Evolutionary conservation across 2,888 invertebrate species (phyloP).

Genomic region (Athetis lepigone): DNA sequence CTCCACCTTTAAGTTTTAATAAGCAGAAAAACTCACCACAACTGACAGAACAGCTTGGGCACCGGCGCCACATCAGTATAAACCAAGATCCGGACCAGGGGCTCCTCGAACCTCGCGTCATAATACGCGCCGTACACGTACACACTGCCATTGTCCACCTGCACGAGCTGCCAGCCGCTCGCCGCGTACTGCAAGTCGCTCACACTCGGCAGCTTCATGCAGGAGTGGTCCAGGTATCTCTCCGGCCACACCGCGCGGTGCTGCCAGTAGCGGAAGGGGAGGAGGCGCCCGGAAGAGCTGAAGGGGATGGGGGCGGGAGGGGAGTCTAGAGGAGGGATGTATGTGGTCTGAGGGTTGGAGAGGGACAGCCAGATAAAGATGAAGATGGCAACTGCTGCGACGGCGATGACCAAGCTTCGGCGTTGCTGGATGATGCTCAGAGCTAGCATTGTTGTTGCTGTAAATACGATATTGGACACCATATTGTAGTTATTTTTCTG

Average conservation of each 20-base stretch:
- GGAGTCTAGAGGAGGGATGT: not conserved
- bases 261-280: constrained; percentile 39
- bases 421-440: not conserved
- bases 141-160: constrained; percentile 21
- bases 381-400: not conserved
- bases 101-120: constrained; percentile 36
- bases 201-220: constrained; percentile 22
- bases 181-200: constrained; percentile 27
- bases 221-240: constrained; percentile 28
- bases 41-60: constrained; percentile 37
- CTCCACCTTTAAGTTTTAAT: too few species aligned
- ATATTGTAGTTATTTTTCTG: too few species aligned
- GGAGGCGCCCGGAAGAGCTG: constrained; percentile 6
- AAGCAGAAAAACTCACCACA: constrained; percentile 31
- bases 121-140: constrained; percentile 51
- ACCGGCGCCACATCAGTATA: constrained; percentile 41
- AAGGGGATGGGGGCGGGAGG: not conserved
- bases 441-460: not conserved
- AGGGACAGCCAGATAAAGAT: not conserved
- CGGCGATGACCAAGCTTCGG: not conserved
- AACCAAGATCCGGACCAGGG: constrained; percentile 40
- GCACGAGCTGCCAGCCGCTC: constrained; percentile 34
- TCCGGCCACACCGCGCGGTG: constrained; percentile 28
- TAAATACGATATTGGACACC: too few species aligned
- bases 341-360: not conserved